Base-by-base conservation (phyloP, 2,797 vertebrate species). In the Phaenicophaeus curvirostris region DNA sequence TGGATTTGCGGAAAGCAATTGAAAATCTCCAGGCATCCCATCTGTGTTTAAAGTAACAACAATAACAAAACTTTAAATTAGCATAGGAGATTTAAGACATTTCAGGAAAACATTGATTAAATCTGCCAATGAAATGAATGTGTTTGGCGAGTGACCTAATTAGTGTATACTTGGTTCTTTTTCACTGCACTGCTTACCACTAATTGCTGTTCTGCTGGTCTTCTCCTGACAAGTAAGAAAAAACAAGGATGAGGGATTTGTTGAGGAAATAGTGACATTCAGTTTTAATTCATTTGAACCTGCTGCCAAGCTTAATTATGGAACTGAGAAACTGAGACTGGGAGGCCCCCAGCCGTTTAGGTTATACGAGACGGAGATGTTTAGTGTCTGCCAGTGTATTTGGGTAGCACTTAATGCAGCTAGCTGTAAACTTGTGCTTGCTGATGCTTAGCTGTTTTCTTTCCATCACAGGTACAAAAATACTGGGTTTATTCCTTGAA, bases 101-200 rank as follows among this genome's bases (percentile, higher is more conserved):
- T 98, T 98, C 96, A 96, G 97, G 97, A 97, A 98, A 97, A 94
- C 97, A 97, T 98, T 97, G 98, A 98, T 97, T 97, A 94, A 96
- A 85, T 96, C 97, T 97, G 97, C 97, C 97, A 96, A 94, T 97
- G 95, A 96, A 97, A 93, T 94, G 94, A 97, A 95, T 88, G 84
- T 93, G 77, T 95, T 97, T 97, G 97, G 93, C 67, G 61, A 98
- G 95, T 98, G 97, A 97, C 97, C 97, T 98, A 98, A 98, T 98
- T 98, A 98, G 96, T 92, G 67, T 87, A 86, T 95, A 94, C 95
- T 94, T 96, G 95, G 91, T 97, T 97, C 96, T 96, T 97, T 97
- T 94, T 97, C 96, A 88, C 95, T 95, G 96, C 97, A 96, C 96
- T 93, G 94, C 96, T 97, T 97, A 93, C 93, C 41, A 57, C 96